Evolutionary conservation across 2,797 vertebrate genomes (phyloP), one percentile per base, ranked within the genome.

Genomic region (Cyclopterus lumpus): DNA sequence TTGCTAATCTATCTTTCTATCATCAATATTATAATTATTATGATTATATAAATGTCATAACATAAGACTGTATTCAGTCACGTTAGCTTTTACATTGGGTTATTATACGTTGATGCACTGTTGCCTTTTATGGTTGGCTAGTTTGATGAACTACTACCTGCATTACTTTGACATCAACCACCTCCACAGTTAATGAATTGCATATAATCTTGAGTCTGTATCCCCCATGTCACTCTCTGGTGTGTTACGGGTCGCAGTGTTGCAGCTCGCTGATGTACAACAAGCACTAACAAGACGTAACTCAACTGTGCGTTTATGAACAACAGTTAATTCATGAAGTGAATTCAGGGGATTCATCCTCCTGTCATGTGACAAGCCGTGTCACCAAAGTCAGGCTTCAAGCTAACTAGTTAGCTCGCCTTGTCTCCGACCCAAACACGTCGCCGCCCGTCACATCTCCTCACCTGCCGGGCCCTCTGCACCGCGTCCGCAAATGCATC

Each of bases 401-500:
- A 54, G 78, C 86, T 80, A 80, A 57, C 67, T n/a, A 2, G 55
- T 48, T 6, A 67, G 70, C 82, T 64, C 24, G 58, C 63, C 36
- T 55, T 54, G 46, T 34, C 38, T 22, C 10, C 51, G 16, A 54
- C 51, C 60, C 42, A 34, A 34, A 51, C 77, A 14, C 3, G 40
- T 42, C 44, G 28, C 42, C 11, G 57, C 36, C 62, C 4, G 65
- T 54, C 59, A 20, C 80, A 40, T 69, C 71, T 48, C 67, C 73
- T 94, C 89, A 97, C 96, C 96, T 97, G 96, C 83, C 96, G 95
- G 81, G 96, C 96, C 81, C 96, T 93, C 90, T 96, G 96, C 63
- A 97, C 96, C 7, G 96, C 96, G 84, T 97, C 96, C 18, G 96
- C 96, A 69, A 97, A 97, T 24, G 96, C 96, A 89, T 97, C 96